Base-by-base conservation (phyloP, 2,888 invertebrate species). In the Aspidiotus rigidus region DNA sequence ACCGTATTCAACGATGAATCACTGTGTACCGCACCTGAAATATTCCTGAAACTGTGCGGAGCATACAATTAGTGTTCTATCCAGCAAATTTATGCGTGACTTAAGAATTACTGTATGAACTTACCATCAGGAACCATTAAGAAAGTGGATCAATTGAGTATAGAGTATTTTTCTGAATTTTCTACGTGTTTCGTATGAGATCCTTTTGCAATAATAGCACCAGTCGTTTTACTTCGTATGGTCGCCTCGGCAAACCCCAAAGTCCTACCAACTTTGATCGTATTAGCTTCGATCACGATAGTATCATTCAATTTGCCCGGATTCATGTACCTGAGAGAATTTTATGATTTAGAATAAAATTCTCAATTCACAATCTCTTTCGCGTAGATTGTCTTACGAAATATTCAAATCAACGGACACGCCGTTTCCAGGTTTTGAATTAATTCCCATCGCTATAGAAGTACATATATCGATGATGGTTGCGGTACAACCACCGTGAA, bases 341-440 rank as follows among this genome's bases (percentile, higher is more conserved):
- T 3, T 5, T 3, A 28, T 28, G 28, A 28, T 28, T 28, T 28
- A 28, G 28, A 28, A 28, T 28, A 28, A 28, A 5, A 28, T 28
- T 28, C 28, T 28, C 5, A 49, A 49, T 17, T 54, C 28, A 54
- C 44, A 7, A 54, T 54, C 53, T n/a, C 9, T 7, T 17, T 16
- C 54, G 15, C 28, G 40, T 54, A 63, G 11, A 53, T 63, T 16
- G 49, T 11, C 69, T 69, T 62, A 69, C 69, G 69, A 69, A 57
- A 69, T 57, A 42, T 69, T 69, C 40, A 69, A 56, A 39, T 69
- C 69, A n/a, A 69, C 69, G 17, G 69, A 69, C 11, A 69, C 69
- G 2, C 69, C 69, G 17, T 62, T 62, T 62, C 62, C 62, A 44
- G 61, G 61, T 11, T 60, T 40, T 5, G 69, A 44, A 62, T 69